phyloP scores from a whole-genome alignment of 2,888 invertebrate species.

The Drosophila neotestacea region DNA sequence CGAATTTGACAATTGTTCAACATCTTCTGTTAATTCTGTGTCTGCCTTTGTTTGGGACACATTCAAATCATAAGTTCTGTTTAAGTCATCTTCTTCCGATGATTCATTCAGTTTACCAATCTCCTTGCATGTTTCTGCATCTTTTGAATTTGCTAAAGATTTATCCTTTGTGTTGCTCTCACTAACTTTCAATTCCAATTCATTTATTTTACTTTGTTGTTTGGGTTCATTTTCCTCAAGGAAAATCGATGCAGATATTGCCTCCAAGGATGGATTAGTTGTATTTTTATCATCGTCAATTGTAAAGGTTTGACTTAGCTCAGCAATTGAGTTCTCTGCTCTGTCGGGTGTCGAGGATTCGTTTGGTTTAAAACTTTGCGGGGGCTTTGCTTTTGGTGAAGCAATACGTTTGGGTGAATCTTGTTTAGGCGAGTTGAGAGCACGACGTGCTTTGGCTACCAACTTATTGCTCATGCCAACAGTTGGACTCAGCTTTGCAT shows the following conservation, averaged over 20 bases:
- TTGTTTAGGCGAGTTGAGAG: conserved; percentile 55
- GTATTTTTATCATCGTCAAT: conserved; percentile 45
- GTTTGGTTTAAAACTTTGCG: background rate
- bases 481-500: conserved; percentile 45
- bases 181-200: background rate
- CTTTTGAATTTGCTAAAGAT: background rate
- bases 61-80: conserved; percentile 36
- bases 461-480: conserved; percentile 53
- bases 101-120: background rate
- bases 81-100: background rate
- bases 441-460: conserved; percentile 66
- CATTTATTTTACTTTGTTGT: conserved; percentile 1
- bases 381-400: conserved; percentile 18
- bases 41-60: background rate
- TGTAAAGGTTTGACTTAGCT: conserved; percentile 72
- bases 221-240: conserved; percentile 3
- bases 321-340: conserved; percentile 21
- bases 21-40: background rate
- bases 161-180: background rate
- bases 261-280: conserved; percentile 5
- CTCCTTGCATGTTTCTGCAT: background rate
- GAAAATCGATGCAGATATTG: conserved; percentile 6
- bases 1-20: background rate
- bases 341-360: conserved; percentile 34
- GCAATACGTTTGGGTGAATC: conserved; percentile 31